Percentiles rank a stretch among this genome's conserved stretches.
phyloP scores from a whole-genome alignment of 2,888 invertebrate species.

The Drosophila austrosaltans region DNA sequence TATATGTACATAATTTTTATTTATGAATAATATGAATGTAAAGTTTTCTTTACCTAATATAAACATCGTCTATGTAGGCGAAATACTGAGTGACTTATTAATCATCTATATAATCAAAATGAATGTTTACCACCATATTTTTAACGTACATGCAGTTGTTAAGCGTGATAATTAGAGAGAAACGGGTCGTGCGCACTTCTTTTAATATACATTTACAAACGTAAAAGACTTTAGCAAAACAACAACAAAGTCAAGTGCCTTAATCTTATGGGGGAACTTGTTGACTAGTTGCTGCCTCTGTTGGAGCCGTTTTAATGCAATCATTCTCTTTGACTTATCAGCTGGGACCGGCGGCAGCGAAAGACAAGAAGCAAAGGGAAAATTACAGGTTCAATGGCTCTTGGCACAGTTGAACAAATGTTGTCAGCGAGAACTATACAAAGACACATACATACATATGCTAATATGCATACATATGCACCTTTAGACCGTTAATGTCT shows the following conservation, averaged over 20 bases:
- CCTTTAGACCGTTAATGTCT: background rate
- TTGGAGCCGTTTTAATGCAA: background rate
- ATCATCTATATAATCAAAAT: background rate
- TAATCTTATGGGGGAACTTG: too few relatives aligned
- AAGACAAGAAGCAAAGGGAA: slow-evolving; percentile 16
- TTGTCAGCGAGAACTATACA: background rate
- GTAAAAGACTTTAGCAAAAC: background rate
- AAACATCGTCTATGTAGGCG: background rate
- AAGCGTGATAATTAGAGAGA: background rate
- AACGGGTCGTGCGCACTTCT: slow-evolving; percentile 1
- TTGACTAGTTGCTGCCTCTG: slow-evolving; percentile 29
- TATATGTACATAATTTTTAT: too few relatives aligned
- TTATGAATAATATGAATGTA: too few relatives aligned
- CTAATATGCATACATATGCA: too few relatives aligned
- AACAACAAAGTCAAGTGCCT: slow-evolving; percentile 8
- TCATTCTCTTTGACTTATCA: slow-evolving; percentile 39
- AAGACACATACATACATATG: background rate
- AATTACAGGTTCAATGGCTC: slow-evolving; percentile 54
- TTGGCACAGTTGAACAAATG: slow-evolving; percentile 30
- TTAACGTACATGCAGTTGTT: background rate
- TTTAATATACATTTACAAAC: background rate
- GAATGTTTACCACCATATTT: background rate
- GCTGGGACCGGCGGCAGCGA: background rate
- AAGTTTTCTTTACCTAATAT: too few relatives aligned
- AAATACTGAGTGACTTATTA: background rate